These are phyloP conservation scores for Noctua janthe DNA, from an alignment of 2,888 invertebrate species.

Conservation along the genomic window DNA sequence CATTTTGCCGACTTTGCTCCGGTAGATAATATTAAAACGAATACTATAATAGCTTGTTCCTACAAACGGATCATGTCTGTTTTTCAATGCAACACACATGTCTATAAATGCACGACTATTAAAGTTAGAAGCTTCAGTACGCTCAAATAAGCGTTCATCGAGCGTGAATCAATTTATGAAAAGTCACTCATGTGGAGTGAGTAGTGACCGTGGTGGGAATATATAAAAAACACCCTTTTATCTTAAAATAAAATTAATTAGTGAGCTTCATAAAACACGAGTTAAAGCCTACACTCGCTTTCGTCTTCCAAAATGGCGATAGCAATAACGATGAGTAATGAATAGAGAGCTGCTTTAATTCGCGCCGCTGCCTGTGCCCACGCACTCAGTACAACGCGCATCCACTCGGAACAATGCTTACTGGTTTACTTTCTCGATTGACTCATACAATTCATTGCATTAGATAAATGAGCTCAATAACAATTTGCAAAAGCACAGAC, in stretches of 20 bases:
- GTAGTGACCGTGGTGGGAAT: constrained; percentile 75
- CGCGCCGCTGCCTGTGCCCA: constrained; percentile 87
- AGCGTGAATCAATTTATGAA: constrained; percentile 80
- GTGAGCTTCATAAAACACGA: constrained; percentile 69
- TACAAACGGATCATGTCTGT: constrained; percentile 6
- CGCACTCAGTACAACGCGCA: constrained; percentile 86
- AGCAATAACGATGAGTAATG: constrained; percentile 90
- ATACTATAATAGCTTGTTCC: not conserved
- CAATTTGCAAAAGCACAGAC: constrained; percentile 76
- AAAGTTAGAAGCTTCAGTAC: constrained; percentile 73
- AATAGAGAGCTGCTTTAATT: constrained; percentile 90
- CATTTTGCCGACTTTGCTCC: not conserved
- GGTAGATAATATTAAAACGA: not conserved
- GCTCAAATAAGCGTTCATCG: constrained; percentile 81
- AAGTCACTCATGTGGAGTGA: constrained; percentile 79
- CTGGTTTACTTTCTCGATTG: constrained; percentile 90
- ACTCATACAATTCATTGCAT: constrained; percentile 89
- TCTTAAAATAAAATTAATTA: constrained; percentile 75
- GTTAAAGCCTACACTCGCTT: constrained; percentile 87
- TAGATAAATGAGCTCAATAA: constrained; percentile 85
- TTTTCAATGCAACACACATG: constrained; percentile 28
- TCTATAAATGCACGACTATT: constrained; percentile 69
- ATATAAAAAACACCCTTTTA: constrained; percentile 78
- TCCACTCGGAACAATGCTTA: constrained; percentile 90
- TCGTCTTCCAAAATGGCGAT: constrained; percentile 88